phyloP scores from a whole-genome alignment of 92 coral and sea anemone genomes.

The Zoanthus sansibaricus region DNA sequence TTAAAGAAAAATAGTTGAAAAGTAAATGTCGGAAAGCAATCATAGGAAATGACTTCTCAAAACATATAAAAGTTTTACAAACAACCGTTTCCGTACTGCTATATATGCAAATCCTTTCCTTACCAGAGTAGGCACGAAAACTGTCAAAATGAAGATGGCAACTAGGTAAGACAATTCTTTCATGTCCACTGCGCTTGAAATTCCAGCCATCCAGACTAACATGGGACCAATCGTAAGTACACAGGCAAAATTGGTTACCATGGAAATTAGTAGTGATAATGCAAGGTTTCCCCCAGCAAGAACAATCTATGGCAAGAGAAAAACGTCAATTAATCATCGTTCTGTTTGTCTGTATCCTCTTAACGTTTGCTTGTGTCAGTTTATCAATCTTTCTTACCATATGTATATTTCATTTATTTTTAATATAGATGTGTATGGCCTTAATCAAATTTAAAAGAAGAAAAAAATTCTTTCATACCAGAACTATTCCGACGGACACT shows the following conservation, averaged over 20 bases:
- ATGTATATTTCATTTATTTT: neutral
- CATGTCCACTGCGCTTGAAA: slow-evolving; percentile 63
- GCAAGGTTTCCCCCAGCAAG: slow-evolving; percentile 87
- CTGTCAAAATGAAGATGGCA: slow-evolving; percentile 70
- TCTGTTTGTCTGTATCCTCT: neutral
- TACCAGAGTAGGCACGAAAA: slow-evolving; percentile 80
- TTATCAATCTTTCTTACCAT: no score
- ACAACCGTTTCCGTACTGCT: no score
- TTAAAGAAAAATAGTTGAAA: no score
- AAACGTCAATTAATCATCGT: no score
- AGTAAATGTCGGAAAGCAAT: no score
- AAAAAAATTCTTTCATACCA: slow-evolving; percentile 67
- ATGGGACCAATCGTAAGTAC: slow-evolving; percentile 84
- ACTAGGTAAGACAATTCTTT: slow-evolving; percentile 70
- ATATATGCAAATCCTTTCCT: slow-evolving; percentile 40
- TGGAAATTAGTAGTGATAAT: slow-evolving; percentile 77
- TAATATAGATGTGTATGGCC: neutral
- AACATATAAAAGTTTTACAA: no score
- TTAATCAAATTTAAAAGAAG: neutral
- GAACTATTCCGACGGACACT: slow-evolving; percentile 76
- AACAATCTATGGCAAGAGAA: slow-evolving; percentile 52
- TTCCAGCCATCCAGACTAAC: slow-evolving; percentile 80
- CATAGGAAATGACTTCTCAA: no score
- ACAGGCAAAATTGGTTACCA: slow-evolving; percentile 82
- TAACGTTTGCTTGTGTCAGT: no score